A percentile compares a stretch with the other conserved stretches of the same genome.
phyloP scores from a whole-genome alignment of 2,797 vertebrate genomes.

The Amblyraja radiata region DNA sequence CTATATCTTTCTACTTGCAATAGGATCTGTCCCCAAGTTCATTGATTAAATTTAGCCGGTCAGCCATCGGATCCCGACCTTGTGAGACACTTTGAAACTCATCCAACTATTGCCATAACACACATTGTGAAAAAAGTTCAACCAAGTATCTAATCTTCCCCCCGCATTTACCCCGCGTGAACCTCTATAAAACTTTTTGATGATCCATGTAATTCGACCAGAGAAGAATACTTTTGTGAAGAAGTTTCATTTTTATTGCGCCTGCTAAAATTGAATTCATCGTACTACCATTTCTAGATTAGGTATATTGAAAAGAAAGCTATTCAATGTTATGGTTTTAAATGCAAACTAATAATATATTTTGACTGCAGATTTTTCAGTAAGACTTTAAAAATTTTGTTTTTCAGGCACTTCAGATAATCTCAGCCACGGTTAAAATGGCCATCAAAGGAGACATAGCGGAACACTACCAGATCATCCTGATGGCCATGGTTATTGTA shows the following conservation, averaged over 20 bases:
- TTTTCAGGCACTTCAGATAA: slow-evolving; percentile 63
- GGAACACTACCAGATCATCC: slow-evolving; percentile 64
- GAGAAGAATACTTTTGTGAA: not conserved
- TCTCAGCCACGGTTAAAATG: slow-evolving; percentile 60
- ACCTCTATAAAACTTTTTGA: not conserved
- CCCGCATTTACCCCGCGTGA: not conserved
- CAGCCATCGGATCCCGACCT: not conserved
- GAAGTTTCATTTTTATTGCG: not conserved
- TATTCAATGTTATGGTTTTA: not conserved
- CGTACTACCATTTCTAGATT: not conserved
- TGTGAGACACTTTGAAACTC: not conserved
- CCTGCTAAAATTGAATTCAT: not conserved
- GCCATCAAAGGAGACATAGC: slow-evolving; percentile 66
- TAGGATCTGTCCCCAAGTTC: not conserved
- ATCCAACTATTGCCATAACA: not conserved
- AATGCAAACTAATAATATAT: not conserved
- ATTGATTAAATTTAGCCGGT: not conserved
- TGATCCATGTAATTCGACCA: too few species aligned
- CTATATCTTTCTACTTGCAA: not conserved
- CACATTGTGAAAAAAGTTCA: not conserved
- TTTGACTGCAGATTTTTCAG: not conserved
- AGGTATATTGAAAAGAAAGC: not conserved
- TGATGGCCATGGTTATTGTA: slow-evolving; percentile 59
- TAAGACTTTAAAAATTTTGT: not conserved
- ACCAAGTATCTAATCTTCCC: not conserved